Evolutionary conservation across 2,113 vertebrate species (phyloP), one percentile per base, ranked within the genome.

Genomic region (Oryzias javanicus): DNA sequence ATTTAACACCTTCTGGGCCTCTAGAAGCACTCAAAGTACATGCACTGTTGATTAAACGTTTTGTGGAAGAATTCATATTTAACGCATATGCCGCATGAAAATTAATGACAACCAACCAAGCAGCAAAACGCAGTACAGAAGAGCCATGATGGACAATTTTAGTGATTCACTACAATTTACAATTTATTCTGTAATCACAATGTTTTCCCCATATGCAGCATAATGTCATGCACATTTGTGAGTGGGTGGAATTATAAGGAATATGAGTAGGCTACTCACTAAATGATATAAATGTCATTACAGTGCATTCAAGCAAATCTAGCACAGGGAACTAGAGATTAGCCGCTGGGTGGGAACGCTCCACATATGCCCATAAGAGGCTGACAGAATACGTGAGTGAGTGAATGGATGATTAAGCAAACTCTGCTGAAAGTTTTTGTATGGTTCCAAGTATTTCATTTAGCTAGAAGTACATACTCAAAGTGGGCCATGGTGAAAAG

Each of bases 211-310:
- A 71, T 66, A 80, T 70, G 75, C 58, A 70, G 72, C 67, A 67
- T 80, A 86, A 86, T 84, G 78, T 67, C 77, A 67, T 81, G 79
- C 68, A 66, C 59, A 76, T 83, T 83, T 68, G 50, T 60, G 72
- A 86, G 80, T 73, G 77, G 71, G 69, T 64, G 78, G 86, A 86
- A 84, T 82, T 82, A 74, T 80, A 78, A 86, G 64, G 70, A 77
- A 69, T 80, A 79, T 71, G 78, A 86, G 78, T 70, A 66, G 70
- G 68, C 69, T 59, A 67, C 78, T 82, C 67, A 69, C 76, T 81
- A 79, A 87, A 81, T 66, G 76, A 89, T 87, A 83, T 82, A 82
- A 89, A 89, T 87, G 84, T 87, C 85, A 89, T 89, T 89, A 89
- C 67, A 78, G 81, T 81, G 83, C 88, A 85, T 78, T 87, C 67